Percentiles rank a stretch among this genome's conserved stretches.
These are phyloP conservation scores for Felis catus DNA, from an alignment of 2,113 vertebrate species.

Conservation along the genomic window F.catus_Fca126_mat1.0 CM031424.1:31049501-31050000, in stretches of 20 bases:
- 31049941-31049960: neutral
- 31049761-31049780: neutral
- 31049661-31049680: neutral
- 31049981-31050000: neutral
- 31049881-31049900: neutral
- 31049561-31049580: neutral
- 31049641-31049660: neutral
- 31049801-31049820: neutral
- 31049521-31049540: neutral
- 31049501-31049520: neutral
- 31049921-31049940: neutral
- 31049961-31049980: neutral
- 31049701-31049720: neutral
- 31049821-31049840: neutral
- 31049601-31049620: neutral
- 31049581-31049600: neutral
- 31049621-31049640: neutral
- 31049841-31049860: neutral
- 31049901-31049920: neutral
- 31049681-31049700: neutral
- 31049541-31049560: neutral
- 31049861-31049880: neutral
- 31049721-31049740: too few relatives aligned
- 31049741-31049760: neutral
- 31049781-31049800: neutral